These are phyloP conservation scores for Charina bottae DNA, from an alignment of 2,113 vertebrate species.

Conservation along the genomic window DNA sequence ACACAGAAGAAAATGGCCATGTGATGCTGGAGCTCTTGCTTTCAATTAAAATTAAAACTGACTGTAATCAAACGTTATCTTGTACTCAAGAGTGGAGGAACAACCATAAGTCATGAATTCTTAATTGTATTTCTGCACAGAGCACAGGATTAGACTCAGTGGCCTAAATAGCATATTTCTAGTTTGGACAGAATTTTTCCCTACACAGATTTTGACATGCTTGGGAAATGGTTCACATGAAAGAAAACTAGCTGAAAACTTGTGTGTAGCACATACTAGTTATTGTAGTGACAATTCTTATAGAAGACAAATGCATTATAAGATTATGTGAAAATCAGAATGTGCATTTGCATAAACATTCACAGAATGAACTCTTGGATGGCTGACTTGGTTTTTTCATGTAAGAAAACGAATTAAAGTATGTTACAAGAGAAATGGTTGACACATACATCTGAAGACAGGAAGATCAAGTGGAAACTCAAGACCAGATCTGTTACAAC, in stretches of 20 bases:
- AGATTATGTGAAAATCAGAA: conserved; percentile 24
- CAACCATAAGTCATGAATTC: neutral
- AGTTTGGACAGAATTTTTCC: neutral
- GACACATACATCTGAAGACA: conserved; percentile 39
- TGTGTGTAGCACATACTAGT: neutral
- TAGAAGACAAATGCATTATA: neutral
- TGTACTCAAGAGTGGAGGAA: neutral
- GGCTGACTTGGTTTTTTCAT: conserved; percentile 31
- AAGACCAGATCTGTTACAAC: conserved; percentile 42
- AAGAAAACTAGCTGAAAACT: neutral
- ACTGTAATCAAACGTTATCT: neutral
- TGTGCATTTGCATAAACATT: neutral
- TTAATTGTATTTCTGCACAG: neutral
- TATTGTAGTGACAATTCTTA: neutral
- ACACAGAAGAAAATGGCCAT: neutral
- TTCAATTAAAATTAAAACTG: neutral
- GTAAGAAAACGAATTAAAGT: conserved; percentile 58
- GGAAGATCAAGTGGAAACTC: conserved; percentile 54
- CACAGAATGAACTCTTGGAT: conserved; percentile 19
- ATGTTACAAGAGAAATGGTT: neutral
- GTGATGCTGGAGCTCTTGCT: neutral
- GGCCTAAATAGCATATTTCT: neutral
- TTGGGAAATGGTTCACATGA: neutral
- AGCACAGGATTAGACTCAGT: neutral
- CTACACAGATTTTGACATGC: neutral